Percentiles rank a stretch among this genome's conserved stretches.
These are phyloP conservation scores for Numenius arquata DNA, from an alignment of 2,113 vertebrate species.

Conservation along the genomic window DNA sequence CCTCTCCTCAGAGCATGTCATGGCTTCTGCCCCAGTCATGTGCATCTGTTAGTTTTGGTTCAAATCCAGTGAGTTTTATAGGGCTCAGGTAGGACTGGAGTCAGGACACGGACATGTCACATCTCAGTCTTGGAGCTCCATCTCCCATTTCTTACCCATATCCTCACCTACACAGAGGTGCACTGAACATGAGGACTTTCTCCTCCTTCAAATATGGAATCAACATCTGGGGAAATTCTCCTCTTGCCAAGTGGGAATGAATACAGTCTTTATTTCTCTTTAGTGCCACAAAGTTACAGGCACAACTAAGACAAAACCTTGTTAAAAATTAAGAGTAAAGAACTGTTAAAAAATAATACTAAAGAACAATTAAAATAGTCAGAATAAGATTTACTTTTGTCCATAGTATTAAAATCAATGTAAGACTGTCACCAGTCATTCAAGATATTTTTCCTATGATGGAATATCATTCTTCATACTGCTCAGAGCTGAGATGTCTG, in stretches of 20 bases:
- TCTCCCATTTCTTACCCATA: not conserved
- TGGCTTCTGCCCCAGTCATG: not conserved
- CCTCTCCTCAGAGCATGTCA: not conserved
- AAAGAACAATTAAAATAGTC: not conserved
- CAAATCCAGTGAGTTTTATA: not conserved
- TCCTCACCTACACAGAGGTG: not conserved
- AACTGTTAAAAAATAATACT: not conserved
- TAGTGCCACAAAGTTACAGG: not conserved
- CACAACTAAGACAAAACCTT: not conserved
- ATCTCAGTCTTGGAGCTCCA: not conserved
- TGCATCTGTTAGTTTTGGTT: not conserved
- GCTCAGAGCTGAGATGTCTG: not conserved
- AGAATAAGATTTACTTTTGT: not conserved
- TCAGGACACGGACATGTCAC: not conserved
- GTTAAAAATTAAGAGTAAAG: not conserved
- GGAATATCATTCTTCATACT: not conserved
- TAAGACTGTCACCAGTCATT: not conserved
- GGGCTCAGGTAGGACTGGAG: not conserved
- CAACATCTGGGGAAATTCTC: not conserved
- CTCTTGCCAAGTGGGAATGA: not conserved
- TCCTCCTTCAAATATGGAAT: not conserved
- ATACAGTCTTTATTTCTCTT: not conserved
- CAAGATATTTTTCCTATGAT: not conserved
- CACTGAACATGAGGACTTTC: not conserved
- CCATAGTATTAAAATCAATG: not conserved